Base-by-base conservation (phyloP, 2,888 invertebrate genomes). In the Diaphora mendica region DNA sequence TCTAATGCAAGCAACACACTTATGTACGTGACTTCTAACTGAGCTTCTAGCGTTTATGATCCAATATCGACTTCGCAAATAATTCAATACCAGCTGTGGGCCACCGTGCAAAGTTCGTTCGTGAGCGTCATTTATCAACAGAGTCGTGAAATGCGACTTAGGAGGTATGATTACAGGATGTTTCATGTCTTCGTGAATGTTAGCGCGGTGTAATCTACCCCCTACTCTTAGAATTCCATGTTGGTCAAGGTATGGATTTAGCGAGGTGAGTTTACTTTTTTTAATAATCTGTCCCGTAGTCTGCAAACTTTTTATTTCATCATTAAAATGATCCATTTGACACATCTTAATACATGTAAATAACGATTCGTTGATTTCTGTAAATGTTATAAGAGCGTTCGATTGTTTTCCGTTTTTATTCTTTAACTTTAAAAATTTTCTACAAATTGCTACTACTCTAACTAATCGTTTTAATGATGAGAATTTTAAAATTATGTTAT, bases 21-120 rank as follows among this genome's bases (percentile, higher is more conserved):
- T 3, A 81, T 35, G 26, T 81, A 81, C 20, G 20, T 48, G 48
- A 17, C 15, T 8, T 9, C 26, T 30, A 20, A 66, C 69, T 15
- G 42, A 4, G 79, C 71, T 76, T 1, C 74, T 73, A n/a, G 70
- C 20, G 42, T 55, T n/a, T n/a, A n/a, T n/a, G n/a, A n/a, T n/a
- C n/a, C n/a, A n/a, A n/a, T n/a, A n/a, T n/a, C n/a, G n/a, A 1
- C 69, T 55, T 30, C 65, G 51, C 30, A 74, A 64, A n/a, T 64
- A 77, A 33, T 48, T 55, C 1, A 77, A 20, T 66, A 71, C 67
- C 0, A 73, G 8, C 64, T 71, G 69, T 5, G 71, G 73, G 1
- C 77, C 73, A 0, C 75, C 73, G 4, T 73, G 73, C 55, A 77
- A 33, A 0, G 75, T 75, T 33, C 67, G 64, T 23, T 59, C 7